Base-by-base conservation (phyloP, 2,888 invertebrate species). In the Nematopogon swammerdamellus region DNA sequence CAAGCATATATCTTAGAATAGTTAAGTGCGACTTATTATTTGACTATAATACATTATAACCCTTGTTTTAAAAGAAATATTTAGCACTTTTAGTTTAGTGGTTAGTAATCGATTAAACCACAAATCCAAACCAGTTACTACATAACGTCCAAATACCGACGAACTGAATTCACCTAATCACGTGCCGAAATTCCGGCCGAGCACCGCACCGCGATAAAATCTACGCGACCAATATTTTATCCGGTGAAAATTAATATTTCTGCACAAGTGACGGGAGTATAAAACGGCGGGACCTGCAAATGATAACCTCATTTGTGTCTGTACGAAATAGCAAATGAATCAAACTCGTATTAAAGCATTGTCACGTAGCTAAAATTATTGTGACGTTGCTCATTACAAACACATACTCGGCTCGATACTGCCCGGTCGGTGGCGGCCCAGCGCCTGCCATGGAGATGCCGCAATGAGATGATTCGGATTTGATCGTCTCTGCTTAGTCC, bases 291-390 rank as follows among this genome's bases (percentile, higher is more conserved):
- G 20, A 60, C 63, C 70, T 75, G 75, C 67, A 63, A 68, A 73
- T 77, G 77, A 77, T 76, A 76, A 75, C 73, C 75, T 76, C 74
- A 76, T 76, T 72, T 73, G 11, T 18, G 17, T 63, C 68, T 67
- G 46, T 47, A 45, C 65, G 65, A 65, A 61, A 63, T 57, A 52
- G 63, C 63, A 69, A 70, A 77, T 77, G 76, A 77, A 76, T 79
- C 77, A 79, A 77, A 74, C 71, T 68, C 68, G 71, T 68, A 73
- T 74, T 74, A 74, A 69, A 76, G 72, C 76, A 75, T 77, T 76
- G 77, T 77, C 77, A 74, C 67, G 65, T 66, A 62, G 59, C 66
- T 73, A 75, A 74, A 77, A 72, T 76, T 77, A 76, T 79, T 75
- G 75, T 79, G 77, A 77, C 73, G 71, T 65, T 70, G 70, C 73